Conservation (phyloP, 2,888 invertebrate genomes). For the Drosophila cracens region DNA sequence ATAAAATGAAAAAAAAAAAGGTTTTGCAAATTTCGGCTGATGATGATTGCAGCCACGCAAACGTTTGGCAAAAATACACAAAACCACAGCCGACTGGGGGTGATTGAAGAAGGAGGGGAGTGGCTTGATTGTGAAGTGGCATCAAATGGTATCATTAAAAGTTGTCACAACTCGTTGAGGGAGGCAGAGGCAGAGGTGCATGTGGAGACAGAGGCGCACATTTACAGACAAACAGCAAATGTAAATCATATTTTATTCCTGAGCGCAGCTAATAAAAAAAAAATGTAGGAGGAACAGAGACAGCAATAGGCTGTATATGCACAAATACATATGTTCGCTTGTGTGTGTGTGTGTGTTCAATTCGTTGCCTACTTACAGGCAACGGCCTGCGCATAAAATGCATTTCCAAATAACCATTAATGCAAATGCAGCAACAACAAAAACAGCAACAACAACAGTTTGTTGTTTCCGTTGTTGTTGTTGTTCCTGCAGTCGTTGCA, state of each 20-base stretch:
- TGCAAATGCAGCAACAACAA: slow-evolving; percentile 55
- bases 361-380: slow-evolving; percentile 64
- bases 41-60: slow-evolving; percentile 46
- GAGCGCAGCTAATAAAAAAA: slow-evolving; percentile 15
- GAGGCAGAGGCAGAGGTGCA: not conserved
- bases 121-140: slow-evolving; percentile 7
- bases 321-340: not conserved
- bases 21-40: slow-evolving; percentile 33
- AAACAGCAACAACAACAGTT: slow-evolving; percentile 1
- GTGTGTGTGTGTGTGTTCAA: slow-evolving; percentile 27
- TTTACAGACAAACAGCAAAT: slow-evolving; percentile 59
- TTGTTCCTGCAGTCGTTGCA: slow-evolving; percentile 41
- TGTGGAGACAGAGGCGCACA: not conserved
- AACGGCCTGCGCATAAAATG: slow-evolving; percentile 46
- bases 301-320: not conserved
- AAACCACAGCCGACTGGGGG: slow-evolving; percentile 10
- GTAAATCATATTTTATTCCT: slow-evolving; percentile 75
- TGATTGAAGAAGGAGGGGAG: not conserved
- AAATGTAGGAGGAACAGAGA: slow-evolving; percentile 1
- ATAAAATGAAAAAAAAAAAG: slow-evolving; percentile 29
- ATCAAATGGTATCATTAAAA: slow-evolving; percentile 67
- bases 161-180: slow-evolving; percentile 16
- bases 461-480: slow-evolving; percentile 11
- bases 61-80: slow-evolving; percentile 18
- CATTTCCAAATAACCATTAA: slow-evolving; percentile 72